Base-by-base conservation (phyloP, 2,888 invertebrate genomes). In the Amorpha juglandis region DNA sequence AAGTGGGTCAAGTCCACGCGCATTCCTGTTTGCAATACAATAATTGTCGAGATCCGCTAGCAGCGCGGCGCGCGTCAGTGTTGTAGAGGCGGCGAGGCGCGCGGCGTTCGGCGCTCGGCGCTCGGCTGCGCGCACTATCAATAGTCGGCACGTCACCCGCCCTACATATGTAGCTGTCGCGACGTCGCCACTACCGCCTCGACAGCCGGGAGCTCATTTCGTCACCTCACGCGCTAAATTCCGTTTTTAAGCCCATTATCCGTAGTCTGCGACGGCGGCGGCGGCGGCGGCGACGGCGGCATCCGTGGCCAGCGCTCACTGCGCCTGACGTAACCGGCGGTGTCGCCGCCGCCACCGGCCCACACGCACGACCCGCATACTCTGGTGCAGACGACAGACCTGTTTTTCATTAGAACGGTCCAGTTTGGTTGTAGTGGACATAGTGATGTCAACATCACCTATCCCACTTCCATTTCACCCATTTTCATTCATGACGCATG, bases 351-450 rank as follows among this genome's bases (percentile, higher is more conserved):
- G 33, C 33, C 9, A 14, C 52, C 52, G 52, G 21, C 78, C 27
- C 77, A 79, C 79, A 81, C 75, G 74, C 77, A 74, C 73, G 27
- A n/a, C 45, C 79, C 78, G 78, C 80, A 78, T 74, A 38, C 38
- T 38, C 6, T 9, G 78, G 76, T 77, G 75, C 78, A 76, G 78
- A 78, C 79, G 81, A 75, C 78, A 76, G 78, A 79, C 79, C 84
- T 86, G 81, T 88, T 86, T 86, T 82, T 86, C 86, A 83, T 87
- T 87, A 84, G 86, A 85, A 86, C 86, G 86, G 87, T 87, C 86
- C 82, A 85, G 85, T 85, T 85, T n/a, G n/a, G n/a, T n/a, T n/a
- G n/a, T n/a, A n/a, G n/a, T n/a, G n/a, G n/a, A n/a, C n/a, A n/a
- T n/a, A n/a, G 83, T 84, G 84, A 83, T 83, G 81, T 84, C 82